Evolutionary conservation across 2,113 vertebrate genomes (phyloP).

Genomic region (Notarius quadriscutis): DNA sequence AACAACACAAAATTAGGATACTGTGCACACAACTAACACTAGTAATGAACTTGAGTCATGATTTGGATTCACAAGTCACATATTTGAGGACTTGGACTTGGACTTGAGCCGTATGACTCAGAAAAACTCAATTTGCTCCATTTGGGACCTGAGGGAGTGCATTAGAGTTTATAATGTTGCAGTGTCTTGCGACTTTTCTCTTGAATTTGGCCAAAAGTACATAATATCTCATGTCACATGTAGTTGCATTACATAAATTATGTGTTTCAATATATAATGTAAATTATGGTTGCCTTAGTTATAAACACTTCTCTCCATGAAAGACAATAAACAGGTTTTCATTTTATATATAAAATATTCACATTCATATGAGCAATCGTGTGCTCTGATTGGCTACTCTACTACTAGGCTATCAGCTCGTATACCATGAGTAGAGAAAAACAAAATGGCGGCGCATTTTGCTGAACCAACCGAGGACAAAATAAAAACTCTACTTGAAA

Average conservation of each 20-base stretch:
- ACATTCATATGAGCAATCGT: no score
- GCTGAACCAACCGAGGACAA: no score
- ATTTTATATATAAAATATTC: no score
- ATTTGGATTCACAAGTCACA: not conserved
- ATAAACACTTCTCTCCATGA: not conserved
- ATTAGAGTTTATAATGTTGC: not conserved
- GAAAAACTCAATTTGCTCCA: not conserved
- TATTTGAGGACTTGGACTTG: not conserved
- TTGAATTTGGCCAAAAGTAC: not conserved
- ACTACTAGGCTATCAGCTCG: no score
- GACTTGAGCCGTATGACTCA: not conserved
- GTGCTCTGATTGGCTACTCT: no score
- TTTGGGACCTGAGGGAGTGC: not conserved
- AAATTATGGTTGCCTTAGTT: not conserved
- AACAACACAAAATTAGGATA: not conserved
- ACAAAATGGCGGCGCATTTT: no score
- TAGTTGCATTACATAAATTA: not conserved
- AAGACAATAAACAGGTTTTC: not conserved
- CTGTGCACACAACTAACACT: not conserved
- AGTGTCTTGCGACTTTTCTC: not conserved
- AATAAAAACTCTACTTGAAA: no score
- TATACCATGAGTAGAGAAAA: no score
- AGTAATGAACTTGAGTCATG: not conserved
- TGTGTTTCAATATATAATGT: not conserved
- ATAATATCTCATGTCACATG: not conserved